phyloP scores from a whole-genome alignment of 2,113 vertebrate species.

The Chauna torquata region DNA sequence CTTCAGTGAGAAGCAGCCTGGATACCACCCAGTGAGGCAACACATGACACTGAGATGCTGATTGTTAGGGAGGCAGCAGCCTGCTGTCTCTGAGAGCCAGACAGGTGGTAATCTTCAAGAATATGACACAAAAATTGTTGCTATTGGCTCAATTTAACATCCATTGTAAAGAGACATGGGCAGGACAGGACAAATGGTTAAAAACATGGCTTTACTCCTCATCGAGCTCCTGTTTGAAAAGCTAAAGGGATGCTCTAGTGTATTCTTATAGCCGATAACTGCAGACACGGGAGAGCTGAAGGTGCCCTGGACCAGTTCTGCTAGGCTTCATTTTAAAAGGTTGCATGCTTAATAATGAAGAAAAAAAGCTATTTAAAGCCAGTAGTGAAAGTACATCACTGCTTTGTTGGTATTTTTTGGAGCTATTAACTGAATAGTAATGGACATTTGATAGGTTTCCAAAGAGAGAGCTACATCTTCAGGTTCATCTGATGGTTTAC shows the following conservation, averaged over 20 bases:
- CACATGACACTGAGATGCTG: not conserved
- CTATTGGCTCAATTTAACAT: not conserved
- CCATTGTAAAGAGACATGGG: not conserved
- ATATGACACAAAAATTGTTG: not conserved
- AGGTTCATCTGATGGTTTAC: not conserved
- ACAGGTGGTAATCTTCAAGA: not conserved
- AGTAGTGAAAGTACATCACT: not conserved
- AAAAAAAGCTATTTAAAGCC: not conserved
- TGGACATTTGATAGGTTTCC: not conserved
- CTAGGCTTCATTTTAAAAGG: not conserved
- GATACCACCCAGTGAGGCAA: not conserved
- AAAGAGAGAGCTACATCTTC: not conserved
- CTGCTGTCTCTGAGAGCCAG: not conserved
- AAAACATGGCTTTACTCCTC: not conserved
- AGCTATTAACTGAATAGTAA: slow-evolving; percentile 5
- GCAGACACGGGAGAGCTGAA: not conserved
- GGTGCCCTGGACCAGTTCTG: not conserved
- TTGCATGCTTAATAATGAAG: not conserved
- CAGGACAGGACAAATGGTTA: not conserved
- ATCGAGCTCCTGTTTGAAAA: not conserved
- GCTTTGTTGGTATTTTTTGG: not conserved
- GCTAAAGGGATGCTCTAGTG: not conserved
- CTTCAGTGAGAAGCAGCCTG: not conserved
- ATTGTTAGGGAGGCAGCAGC: not conserved
- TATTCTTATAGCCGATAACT: not conserved